phyloP scores from a whole-genome alignment of 2,113 vertebrate genomes.

The Proteles cristata region DNA sequence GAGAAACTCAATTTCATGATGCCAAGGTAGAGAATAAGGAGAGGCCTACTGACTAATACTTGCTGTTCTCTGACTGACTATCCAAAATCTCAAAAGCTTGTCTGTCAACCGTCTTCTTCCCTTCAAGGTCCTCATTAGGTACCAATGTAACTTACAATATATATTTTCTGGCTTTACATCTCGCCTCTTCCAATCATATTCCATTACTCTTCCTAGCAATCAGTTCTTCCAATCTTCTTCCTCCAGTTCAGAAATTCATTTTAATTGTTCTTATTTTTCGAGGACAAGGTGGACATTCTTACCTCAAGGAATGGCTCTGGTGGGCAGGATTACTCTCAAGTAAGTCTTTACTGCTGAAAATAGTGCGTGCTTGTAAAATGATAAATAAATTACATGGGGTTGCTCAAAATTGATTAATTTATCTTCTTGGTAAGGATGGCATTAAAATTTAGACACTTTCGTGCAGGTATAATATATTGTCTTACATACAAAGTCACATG shows the following conservation, averaged over 20 bases:
- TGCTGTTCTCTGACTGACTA: neutral
- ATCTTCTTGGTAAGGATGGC: neutral
- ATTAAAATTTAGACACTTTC: neutral
- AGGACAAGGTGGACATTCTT: slow-evolving; percentile 90
- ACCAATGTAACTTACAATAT: neutral
- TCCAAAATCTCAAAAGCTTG: neutral
- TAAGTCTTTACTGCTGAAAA: slow-evolving; percentile 79
- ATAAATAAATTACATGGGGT: neutral
- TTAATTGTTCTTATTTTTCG: slow-evolving; percentile 61
- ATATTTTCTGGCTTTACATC: neutral
- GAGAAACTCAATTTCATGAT: neutral
- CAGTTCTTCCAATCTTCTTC: slow-evolving; percentile 10
- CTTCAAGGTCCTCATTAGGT: neutral
- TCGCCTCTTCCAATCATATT: neutral
- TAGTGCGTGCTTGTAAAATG: neutral
- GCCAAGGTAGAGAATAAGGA: neutral
- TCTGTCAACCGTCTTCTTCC: neutral
- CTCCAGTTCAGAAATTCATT: slow-evolving; percentile 23
- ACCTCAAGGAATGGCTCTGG: slow-evolving; percentile 91
- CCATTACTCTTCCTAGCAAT: neutral
- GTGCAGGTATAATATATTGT: neutral
- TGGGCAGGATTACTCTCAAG: slow-evolving; percentile 90
- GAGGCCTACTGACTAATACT: neutral
- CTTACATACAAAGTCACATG: neutral
- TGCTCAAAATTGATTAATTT: slow-evolving; percentile 27